A percentile compares a stretch with the other conserved stretches of the same genome.
Conservation (phyloP, 1,140 invertebrate species). For the Popillia japonica region DNA sequence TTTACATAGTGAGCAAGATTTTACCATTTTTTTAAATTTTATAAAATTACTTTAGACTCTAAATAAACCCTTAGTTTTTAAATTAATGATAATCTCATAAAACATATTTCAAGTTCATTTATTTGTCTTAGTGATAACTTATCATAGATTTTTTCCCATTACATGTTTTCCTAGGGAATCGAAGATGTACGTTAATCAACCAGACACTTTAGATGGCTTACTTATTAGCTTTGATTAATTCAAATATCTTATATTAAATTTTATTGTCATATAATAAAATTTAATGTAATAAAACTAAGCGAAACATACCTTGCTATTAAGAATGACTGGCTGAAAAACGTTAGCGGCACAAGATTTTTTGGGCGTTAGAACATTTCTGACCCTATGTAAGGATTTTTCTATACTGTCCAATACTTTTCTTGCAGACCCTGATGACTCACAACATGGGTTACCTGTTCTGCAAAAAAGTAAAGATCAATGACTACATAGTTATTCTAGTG, state of each 20-base stretch:
- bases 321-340: constrained; percentile 57
- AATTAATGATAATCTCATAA: too few relatives aligned
- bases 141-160: too few relatives aligned
- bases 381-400: constrained; percentile 73
- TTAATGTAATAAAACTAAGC: neutral
- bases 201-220: too few relatives aligned
- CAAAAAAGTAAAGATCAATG: neutral
- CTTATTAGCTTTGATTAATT: too few relatives aligned
- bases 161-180: too few relatives aligned
- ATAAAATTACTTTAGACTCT: too few relatives aligned
- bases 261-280: neutral
- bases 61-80: too few relatives aligned
- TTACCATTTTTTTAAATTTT: too few relatives aligned
- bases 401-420: constrained; percentile 73
- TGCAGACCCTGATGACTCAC: constrained; percentile 63
- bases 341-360: constrained; percentile 63
- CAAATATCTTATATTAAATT: neutral
- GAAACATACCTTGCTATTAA: constrained; percentile 63
- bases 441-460: neutral
- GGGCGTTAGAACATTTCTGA: constrained; percentile 77
- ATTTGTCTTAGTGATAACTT: too few relatives aligned
- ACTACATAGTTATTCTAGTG: neutral
- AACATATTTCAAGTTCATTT: too few relatives aligned
- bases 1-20: too few relatives aligned
- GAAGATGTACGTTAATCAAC: too few relatives aligned